phyloP scores from a whole-genome alignment of 2,797 vertebrate species.

The Cossypha niveicapilla region DNA sequence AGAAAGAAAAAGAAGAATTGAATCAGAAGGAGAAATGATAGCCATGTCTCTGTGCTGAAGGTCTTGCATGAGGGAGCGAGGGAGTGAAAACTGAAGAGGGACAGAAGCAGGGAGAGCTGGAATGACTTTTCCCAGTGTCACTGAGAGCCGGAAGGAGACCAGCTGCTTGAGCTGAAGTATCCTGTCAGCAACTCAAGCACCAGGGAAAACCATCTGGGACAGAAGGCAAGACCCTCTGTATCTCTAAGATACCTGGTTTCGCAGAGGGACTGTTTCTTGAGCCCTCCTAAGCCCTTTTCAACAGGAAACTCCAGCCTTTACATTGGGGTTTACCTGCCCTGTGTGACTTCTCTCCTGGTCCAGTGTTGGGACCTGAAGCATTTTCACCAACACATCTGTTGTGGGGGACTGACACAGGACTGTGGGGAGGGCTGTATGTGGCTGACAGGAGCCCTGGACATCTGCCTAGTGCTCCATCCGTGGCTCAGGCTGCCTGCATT shows the following conservation, averaged over 20 bases:
- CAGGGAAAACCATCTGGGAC: background rate
- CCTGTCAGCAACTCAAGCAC: background rate
- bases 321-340: accelerated
- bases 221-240: background rate
- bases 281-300: background rate
- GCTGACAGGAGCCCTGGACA: background rate
- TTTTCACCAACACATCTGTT: accelerated
- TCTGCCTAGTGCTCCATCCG: background rate
- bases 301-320: background rate
- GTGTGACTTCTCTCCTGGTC: background rate
- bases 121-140: background rate
- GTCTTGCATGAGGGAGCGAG: background rate
- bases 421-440: accelerated
- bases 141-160: background rate
- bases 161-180: background rate
- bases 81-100: background rate
- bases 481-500: background rate
- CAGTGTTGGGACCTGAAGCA: accelerated
- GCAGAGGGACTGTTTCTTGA: background rate
- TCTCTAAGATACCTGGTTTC: background rate
- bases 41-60: background rate
- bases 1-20: background rate
- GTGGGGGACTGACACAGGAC: accelerated
- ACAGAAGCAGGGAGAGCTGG: background rate
- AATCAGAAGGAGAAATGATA: background rate